Conservation (phyloP, 2,113 vertebrate species). For the Porphyrio hochstetteri region DNA sequence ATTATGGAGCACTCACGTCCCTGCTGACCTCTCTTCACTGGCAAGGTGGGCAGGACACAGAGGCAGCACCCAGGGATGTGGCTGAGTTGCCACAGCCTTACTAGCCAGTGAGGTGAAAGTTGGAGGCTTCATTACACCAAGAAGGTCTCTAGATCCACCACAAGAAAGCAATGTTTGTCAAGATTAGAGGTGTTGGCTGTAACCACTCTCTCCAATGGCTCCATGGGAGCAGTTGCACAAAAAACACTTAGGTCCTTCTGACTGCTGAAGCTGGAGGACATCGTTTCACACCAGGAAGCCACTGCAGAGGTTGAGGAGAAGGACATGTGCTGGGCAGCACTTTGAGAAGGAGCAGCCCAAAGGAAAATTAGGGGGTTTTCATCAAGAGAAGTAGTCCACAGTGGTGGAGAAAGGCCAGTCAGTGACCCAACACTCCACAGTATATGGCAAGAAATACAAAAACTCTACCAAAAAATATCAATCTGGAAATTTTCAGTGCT, state of each 20-base stretch:
- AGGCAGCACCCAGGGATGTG: neutral
- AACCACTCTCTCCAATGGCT: neutral
- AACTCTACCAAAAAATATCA: neutral
- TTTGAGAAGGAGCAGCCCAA: neutral
- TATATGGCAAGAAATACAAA: neutral
- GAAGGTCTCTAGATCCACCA: neutral
- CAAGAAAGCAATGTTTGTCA: neutral
- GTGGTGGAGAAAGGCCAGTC: neutral
- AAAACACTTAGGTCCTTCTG: neutral
- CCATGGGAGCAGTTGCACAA: neutral
- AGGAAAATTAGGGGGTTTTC: neutral
- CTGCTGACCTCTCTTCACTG: neutral
- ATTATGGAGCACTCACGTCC: rapidly evolving
- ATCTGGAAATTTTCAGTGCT: neutral
- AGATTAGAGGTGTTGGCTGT: neutral
- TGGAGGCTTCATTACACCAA: neutral
- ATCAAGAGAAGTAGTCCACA: neutral
- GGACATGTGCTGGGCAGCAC: neutral
- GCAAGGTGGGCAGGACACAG: neutral
- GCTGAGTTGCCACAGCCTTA: neutral
- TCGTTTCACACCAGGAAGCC: neutral
- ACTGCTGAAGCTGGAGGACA: neutral
- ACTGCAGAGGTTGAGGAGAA: neutral
- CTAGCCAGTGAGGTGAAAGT: neutral
- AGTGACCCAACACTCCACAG: neutral